Evolutionary conservation across 2,888 invertebrate species (phyloP), one percentile per base, ranked within the genome.

Genomic region (Stenichneumon culpator): DNA sequence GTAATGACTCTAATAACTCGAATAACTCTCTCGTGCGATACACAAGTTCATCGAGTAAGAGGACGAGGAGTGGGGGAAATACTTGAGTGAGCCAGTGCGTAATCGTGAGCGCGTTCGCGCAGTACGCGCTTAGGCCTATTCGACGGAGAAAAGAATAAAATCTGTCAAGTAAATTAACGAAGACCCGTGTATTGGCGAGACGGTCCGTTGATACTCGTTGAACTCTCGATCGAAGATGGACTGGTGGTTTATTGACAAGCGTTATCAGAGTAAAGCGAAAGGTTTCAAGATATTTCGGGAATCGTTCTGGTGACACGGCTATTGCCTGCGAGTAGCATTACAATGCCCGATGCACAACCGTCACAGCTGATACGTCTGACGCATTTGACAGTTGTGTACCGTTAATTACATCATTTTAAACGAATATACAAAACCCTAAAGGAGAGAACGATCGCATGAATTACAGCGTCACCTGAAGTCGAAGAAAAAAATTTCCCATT

Each of bases 201-300:
- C 16, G 47, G 52, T 80, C 75, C 11, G 14, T 54, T 57, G 44
- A 44, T 22, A 14, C 44, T 57, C 57, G 69, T 25, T 47, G 5
- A 52, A 25, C 57, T 22, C 22, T 25, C 50, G 11, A 44, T 52
- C 32, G 47, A 80, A 86, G 79, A 88, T 88, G 88, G 87, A 88
- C 84, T 86, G 84, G 85, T 83, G 86, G 80, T 82, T 86, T 57
- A 86, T 84, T 80, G 85, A 86, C 57, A 86, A 86, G 84, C 83
- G 82, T 69, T 25, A 57, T 28, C 32, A 79, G 36, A 19, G 19
- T 82, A 57, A 44, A 44, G 22, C 44, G 47, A 54, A 32, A n/a
- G 47, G 81, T 78, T 65, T 60, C 52, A 73, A 28, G 47, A 69
- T 74, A 36, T 54, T 78, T 57, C 44, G 54, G 32, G 16, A 22